Evolutionary conservation across 2,797 vertebrate genomes (phyloP).

Genomic region (Protosalanx chinensis): DNA sequence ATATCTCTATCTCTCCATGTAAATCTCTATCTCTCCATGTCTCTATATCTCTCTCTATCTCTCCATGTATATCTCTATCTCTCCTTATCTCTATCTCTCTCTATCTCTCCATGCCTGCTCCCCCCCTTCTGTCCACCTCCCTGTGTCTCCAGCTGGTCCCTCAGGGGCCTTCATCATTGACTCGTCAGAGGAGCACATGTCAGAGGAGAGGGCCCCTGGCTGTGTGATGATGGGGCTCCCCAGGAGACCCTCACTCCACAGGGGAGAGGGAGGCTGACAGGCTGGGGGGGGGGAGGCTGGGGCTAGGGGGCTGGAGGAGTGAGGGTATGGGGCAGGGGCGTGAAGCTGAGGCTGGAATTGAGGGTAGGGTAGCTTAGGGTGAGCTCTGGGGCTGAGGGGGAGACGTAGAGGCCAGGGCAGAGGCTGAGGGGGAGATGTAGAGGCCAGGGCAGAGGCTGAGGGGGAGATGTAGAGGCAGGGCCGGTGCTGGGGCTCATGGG

Average conservation of each 20-base stretch:
- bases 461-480: too few relatives aligned
- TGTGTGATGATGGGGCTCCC: neutral
- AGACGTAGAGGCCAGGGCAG: too few relatives aligned
- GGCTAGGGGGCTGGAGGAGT: too few relatives aligned
- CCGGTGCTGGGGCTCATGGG: neutral
- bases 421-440: too few relatives aligned
- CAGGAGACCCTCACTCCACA: neutral
- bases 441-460: too few relatives aligned
- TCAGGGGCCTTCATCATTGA: neutral
- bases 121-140: neutral
- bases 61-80: neutral
- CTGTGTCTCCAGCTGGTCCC: neutral
- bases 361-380: too few relatives aligned
- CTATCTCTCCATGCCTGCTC: neutral
- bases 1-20: too few relatives aligned
- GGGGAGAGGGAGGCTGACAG: neutral
- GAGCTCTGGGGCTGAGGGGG: neutral
- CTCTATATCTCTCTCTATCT: too few relatives aligned
- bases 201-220: neutral
- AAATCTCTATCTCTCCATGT: too few relatives aligned
- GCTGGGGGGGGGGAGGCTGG: too few relatives aligned
- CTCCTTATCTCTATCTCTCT: neutral
- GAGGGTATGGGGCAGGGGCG: too few relatives aligned
- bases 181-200: neutral
- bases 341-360: too few relatives aligned